These are phyloP conservation scores for Trichacis sp. DNA, from an alignment of 2,888 invertebrate genomes.

Conservation along the genomic window DNA sequence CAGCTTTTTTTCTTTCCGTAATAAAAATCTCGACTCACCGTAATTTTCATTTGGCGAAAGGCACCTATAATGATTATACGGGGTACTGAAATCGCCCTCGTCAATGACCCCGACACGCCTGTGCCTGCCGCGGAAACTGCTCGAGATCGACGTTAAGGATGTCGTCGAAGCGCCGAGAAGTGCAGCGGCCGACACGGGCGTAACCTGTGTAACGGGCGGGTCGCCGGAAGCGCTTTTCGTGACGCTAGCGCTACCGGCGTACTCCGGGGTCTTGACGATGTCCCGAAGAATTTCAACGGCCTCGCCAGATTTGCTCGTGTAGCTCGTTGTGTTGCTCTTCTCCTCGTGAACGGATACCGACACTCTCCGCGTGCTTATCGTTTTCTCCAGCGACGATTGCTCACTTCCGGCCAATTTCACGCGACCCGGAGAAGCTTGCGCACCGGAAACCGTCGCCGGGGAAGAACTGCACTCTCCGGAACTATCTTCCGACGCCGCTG, in stretches of 20 bases:
- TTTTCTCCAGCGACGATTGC: slow-evolving; percentile 38
- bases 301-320: slow-evolving; percentile 60
- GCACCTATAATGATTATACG: slow-evolving; percentile 82
- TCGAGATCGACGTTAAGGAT: slow-evolving; percentile 65
- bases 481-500: slow-evolving; percentile 52
- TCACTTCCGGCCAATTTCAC: slow-evolving; percentile 36
- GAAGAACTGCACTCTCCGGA: slow-evolving; percentile 57
- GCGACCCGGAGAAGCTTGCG: slow-evolving; percentile 47
- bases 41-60: slow-evolving; percentile 75
- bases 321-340: slow-evolving; percentile 48
- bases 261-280: slow-evolving; percentile 45
- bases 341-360: slow-evolving; percentile 63
- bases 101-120: slow-evolving; percentile 67
- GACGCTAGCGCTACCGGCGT: slow-evolving; percentile 51
- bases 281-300: slow-evolving; percentile 45
- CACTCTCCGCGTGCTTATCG: slow-evolving; percentile 46
- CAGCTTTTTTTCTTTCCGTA: no score
- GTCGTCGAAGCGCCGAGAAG: slow-evolving; percentile 71
- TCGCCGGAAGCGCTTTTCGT: slow-evolving; percentile 71
- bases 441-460: slow-evolving; percentile 52
- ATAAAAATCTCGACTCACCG: slow-evolving; percentile 45
- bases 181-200: slow-evolving; percentile 72
- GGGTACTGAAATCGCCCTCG: slow-evolving; percentile 77
- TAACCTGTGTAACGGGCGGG: slow-evolving; percentile 66
- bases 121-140: slow-evolving; percentile 57